Conservation (phyloP, 2,888 invertebrate genomes). For the Thymelicus acteon region DNA sequence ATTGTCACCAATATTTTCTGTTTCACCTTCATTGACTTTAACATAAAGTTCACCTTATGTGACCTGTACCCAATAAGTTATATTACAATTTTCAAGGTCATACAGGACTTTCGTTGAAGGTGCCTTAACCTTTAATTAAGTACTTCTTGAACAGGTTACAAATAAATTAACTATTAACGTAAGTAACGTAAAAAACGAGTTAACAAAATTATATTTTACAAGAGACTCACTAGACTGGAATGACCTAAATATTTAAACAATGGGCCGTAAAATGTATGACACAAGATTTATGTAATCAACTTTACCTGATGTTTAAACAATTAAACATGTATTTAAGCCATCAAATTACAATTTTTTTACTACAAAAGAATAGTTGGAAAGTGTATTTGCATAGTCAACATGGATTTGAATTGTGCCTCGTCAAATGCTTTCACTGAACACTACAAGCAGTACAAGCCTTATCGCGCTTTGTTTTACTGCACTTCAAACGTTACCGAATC, state of each 20-base stretch:
- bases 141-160: conserved; percentile 13
- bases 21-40: background rate
- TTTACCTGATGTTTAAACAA: background rate
- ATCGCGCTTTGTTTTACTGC: background rate
- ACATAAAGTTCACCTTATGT: background rate
- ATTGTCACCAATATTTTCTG: background rate
- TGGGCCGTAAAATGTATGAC: conserved; percentile 14
- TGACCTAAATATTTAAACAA: conserved; percentile 73
- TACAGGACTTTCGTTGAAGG: background rate
- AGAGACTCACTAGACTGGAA: conserved; percentile 62
- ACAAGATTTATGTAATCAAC: conserved; percentile 17
- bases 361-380: background rate
- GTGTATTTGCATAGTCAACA: conserved; percentile 9
- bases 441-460: background rate
- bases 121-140: background rate
- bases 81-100: conserved; percentile 3
- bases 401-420: background rate
- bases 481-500: background rate
- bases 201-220: background rate
- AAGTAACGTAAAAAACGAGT: background rate
- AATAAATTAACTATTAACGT: background rate
- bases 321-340: too few species aligned
- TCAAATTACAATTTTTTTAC: too few species aligned
- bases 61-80: background rate
- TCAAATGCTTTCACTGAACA: conserved; percentile 12